phyloP scores from a whole-genome alignment of 2,888 invertebrate species.

The Spisula solida region DNA sequence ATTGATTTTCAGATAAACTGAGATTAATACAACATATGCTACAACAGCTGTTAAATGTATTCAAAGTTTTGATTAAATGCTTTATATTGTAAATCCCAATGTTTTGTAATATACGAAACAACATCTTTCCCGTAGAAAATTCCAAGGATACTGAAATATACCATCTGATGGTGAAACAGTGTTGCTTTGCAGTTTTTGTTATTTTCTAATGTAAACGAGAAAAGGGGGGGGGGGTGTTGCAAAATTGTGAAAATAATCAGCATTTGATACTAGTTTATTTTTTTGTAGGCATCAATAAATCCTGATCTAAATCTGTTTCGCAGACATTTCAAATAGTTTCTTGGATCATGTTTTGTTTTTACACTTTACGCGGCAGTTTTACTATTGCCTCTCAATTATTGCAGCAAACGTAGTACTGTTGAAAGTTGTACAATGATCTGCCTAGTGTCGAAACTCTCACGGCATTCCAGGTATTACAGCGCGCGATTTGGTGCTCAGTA shows the following conservation, averaged over 20 bases:
- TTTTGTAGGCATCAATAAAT: slow-evolving; percentile 24
- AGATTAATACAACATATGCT: slow-evolving; percentile 59
- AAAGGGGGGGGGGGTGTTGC: not conserved
- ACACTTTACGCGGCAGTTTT: not conserved
- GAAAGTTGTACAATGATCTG: not conserved
- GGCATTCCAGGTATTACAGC: no score
- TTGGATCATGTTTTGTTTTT: slow-evolving; percentile 25
- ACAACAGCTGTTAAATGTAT: slow-evolving; percentile 56
- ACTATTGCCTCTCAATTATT: slow-evolving; percentile 9
- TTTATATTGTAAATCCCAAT: slow-evolving; percentile 50
- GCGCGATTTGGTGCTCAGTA: no score
- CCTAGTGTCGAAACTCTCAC: not conserved
- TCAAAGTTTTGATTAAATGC: slow-evolving; percentile 60
- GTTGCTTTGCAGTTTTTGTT: slow-evolving; percentile 14
- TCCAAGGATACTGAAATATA: slow-evolving; percentile 50
- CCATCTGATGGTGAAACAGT: slow-evolving; percentile 46
- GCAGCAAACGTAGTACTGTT: not conserved
- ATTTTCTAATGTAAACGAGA: slow-evolving; percentile 3
- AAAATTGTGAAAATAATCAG: slow-evolving; percentile 27
- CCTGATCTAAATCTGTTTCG: slow-evolving; percentile 19
- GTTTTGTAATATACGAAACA: slow-evolving; percentile 54
- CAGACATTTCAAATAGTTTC: slow-evolving; percentile 30
- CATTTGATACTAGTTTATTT: slow-evolving; percentile 24
- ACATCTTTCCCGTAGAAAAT: slow-evolving; percentile 44
- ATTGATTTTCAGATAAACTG: slow-evolving; percentile 56